These are phyloP conservation scores for Drosophila fuyamai DNA, from an alignment of 1,140 invertebrate species.

Conservation along the genomic window DNA sequence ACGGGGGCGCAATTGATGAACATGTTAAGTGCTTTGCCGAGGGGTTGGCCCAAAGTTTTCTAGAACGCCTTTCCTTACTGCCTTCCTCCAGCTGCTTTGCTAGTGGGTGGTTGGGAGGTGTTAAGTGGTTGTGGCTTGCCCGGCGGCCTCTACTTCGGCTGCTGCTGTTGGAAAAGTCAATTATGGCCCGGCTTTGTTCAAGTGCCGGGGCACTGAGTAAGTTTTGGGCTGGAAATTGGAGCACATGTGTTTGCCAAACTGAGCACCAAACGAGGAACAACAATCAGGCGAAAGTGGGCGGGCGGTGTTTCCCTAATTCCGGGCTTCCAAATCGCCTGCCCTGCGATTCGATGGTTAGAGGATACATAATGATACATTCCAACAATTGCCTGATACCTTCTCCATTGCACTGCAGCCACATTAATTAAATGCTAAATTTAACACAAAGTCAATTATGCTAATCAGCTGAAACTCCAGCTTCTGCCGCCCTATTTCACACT, in stretches of 20 bases:
- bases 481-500: not conserved
- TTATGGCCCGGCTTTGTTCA: conserved; percentile 75
- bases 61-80: conserved; percentile 52
- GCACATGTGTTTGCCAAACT: conserved; percentile 40
- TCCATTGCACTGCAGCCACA: conserved; percentile 53
- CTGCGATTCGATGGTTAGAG: conserved; percentile 8
- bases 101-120: conserved; percentile 37
- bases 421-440: conserved; percentile 83
- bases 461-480: conserved; percentile 47
- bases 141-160: conserved; percentile 26
- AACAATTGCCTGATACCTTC: conserved; percentile 14
- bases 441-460: conserved; percentile 80
- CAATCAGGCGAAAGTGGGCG: conserved; percentile 10
- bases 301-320: conserved; percentile 24
- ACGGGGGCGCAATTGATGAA: conserved; percentile 69
- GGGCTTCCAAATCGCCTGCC: conserved; percentile 12
- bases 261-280: conserved; percentile 26
- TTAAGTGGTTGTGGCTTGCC: conserved; percentile 47
- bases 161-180: conserved; percentile 64
- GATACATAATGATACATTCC: conserved; percentile 14
- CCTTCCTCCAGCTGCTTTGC: conserved; percentile 19
- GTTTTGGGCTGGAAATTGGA: conserved; percentile 60
- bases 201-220: conserved; percentile 53
- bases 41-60: conserved; percentile 58
- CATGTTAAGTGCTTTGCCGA: conserved; percentile 76